These are phyloP conservation scores for Heliothis peltigera DNA, from an alignment of 2,888 invertebrate genomes.

Conservation along the genomic window DNA sequence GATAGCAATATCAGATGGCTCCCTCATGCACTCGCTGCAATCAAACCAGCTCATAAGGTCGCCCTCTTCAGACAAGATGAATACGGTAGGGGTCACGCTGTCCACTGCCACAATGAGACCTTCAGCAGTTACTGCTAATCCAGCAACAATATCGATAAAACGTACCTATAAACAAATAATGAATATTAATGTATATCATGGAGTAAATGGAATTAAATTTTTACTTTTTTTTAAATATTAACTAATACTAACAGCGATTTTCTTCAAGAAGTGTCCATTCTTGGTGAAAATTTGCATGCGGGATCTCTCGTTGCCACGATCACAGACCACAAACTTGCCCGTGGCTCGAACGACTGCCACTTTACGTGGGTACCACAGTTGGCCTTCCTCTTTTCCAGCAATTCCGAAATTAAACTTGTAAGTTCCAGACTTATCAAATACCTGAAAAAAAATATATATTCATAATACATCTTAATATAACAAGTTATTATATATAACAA, in stretches of 20 bases:
- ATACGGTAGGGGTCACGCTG: constrained; percentile 98
- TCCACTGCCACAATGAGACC: constrained; percentile 99
- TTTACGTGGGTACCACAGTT: constrained; percentile 99
- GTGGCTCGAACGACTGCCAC: constrained; percentile 97
- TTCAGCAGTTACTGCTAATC: constrained; percentile 97
- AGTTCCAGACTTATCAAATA: constrained; percentile 98
- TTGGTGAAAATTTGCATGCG: constrained; percentile 99
- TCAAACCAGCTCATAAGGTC: constrained; percentile 99
- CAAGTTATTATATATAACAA: no score
- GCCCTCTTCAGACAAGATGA: constrained; percentile 97
- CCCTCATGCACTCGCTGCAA: constrained; percentile 99
- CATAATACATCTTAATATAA: no score
- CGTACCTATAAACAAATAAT: constrained; percentile 83
- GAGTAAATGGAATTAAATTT: neutral
- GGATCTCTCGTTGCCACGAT: constrained; percentile 98
- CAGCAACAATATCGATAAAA: constrained; percentile 97
- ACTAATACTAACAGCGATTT: constrained; percentile 92
- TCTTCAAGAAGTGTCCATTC: constrained; percentile 98
- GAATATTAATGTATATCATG: neutral
- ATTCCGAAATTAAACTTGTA: constrained; percentile 98
- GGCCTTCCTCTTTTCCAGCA: constrained; percentile 98
- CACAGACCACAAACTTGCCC: constrained; percentile 98
- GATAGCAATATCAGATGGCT: constrained; percentile 99
- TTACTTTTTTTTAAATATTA: neutral
- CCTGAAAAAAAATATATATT: constrained; percentile 91